Evolutionary conservation across 2,888 invertebrate genomes (phyloP), one percentile per base, ranked within the genome.

Genomic region (Chymomyza fuscimana): DNA sequence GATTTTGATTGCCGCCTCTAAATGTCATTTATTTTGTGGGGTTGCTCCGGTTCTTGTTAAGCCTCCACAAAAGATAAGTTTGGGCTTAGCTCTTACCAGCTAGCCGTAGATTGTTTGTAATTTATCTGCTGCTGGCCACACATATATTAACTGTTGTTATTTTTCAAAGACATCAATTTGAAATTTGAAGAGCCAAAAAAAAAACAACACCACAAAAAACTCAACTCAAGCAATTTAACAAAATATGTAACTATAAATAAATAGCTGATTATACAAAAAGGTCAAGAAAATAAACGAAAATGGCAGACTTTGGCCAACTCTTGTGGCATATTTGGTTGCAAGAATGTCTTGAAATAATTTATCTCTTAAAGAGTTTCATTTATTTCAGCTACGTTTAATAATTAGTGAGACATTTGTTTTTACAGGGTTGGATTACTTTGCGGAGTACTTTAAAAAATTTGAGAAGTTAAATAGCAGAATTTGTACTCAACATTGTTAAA

Each of bases 1-100:
- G 70, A 73, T 73, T 79, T 76, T 79, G 73, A 79, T 77, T 77
- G 69, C 75, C 58, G 61, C 19, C 61, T 22, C 16, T 54, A 19
- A 54, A 19, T 22, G 54, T 54, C 54, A 54, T 19, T 54, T 19
- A 19, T 22, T 54, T 54, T 54, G 40, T 10, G 40, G 10, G 40
- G 40, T 15, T 46, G 10, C 40, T 10, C 12, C 3, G 10, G 2
- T 10, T 40, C 1, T 40, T 40, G 40, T 12, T 12, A 46, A 46
- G 40, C 4, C 12, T 46, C 1, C 40, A 25, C 40, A 46, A 32
- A 32, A 32, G 9, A 32, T 32, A 1, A 7, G 2, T 25, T 32
- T 32, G 9, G 32, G 5, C 9, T 7, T 32, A 7, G 32, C 32
- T 7, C 1, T 32, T 32, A 9, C 36, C 36, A 46, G 40, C 10